phyloP scores from a whole-genome alignment of 1,140 invertebrate species.

The Panagrolaimus sp. region DNA sequence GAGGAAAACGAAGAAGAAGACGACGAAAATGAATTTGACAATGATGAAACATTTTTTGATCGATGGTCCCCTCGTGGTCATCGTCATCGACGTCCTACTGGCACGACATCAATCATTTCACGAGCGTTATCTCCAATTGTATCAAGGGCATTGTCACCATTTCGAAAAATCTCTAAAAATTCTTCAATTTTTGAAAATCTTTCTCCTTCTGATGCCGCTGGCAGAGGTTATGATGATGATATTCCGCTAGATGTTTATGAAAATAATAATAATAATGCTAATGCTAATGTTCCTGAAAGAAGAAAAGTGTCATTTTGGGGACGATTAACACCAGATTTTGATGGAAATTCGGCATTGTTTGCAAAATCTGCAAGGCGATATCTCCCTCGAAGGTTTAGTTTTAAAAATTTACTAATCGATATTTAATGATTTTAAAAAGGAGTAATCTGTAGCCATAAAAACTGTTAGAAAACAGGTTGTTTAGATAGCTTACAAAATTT shows the following conservation, averaged over 20 bases:
- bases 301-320: slow-evolving; percentile 2
- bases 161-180: background rate
- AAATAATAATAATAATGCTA: too few species aligned
- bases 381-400: slow-evolving; percentile 3
- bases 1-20: too few species aligned
- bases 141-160: slow-evolving; percentile 5
- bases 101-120: background rate
- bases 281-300: too few species aligned
- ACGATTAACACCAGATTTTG: background rate
- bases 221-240: background rate
- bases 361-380: background rate
- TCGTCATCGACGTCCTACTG: too few species aligned
- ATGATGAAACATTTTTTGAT: background rate
- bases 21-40: background rate
- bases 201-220: background rate
- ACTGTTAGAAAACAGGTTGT: too few species aligned
- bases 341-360: too few species aligned
- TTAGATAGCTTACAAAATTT: too few species aligned
- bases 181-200: too few species aligned
- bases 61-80: background rate
- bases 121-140: background rate
- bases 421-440: too few species aligned
- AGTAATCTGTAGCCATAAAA: too few species aligned
- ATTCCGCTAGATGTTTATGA: background rate
- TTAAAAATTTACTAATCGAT: background rate